Conservation (phyloP, 2,113 vertebrate genomes). For the Abramis brama region DNA sequence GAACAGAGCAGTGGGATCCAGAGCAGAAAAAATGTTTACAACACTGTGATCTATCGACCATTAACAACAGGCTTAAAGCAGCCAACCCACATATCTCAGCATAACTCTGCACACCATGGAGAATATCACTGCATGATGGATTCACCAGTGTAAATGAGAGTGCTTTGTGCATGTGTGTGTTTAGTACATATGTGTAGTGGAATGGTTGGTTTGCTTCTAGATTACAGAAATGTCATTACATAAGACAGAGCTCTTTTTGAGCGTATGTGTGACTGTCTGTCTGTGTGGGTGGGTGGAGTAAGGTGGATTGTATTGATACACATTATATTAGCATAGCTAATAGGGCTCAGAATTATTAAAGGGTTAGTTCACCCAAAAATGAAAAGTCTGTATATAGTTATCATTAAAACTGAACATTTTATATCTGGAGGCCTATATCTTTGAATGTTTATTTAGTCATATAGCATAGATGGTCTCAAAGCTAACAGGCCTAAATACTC, state of each 20-base stretch:
- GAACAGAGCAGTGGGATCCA: constrained; percentile 28
- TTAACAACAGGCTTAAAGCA: constrained; percentile 41
- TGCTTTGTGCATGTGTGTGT: not conserved
- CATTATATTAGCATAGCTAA: not conserved
- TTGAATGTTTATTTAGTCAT: not conserved
- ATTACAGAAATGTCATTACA: not conserved
- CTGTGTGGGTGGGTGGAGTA: constrained; percentile 11
- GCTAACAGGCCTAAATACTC: not conserved
- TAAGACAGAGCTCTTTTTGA: not conserved
- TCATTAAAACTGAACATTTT: too few relatives aligned
- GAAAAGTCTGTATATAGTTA: too few relatives aligned
- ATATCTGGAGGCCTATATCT: too few relatives aligned
- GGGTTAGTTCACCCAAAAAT: too few relatives aligned
- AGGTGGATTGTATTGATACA: not conserved
- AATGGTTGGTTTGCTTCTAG: constrained; percentile 10
- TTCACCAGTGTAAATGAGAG: constrained; percentile 32
- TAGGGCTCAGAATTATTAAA: not conserved
- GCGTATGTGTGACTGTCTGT: not conserved
- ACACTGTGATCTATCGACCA: constrained; percentile 40
- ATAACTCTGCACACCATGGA: constrained; percentile 44
- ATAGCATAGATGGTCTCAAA: not conserved
- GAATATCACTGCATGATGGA: constrained; percentile 35
- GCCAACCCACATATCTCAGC: constrained; percentile 36
- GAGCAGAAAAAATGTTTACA: constrained; percentile 43
- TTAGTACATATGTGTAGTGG: not conserved